Base-by-base conservation (phyloP, 92 coral and sea anemone species). In the Palythoa grandiflora region DNA sequence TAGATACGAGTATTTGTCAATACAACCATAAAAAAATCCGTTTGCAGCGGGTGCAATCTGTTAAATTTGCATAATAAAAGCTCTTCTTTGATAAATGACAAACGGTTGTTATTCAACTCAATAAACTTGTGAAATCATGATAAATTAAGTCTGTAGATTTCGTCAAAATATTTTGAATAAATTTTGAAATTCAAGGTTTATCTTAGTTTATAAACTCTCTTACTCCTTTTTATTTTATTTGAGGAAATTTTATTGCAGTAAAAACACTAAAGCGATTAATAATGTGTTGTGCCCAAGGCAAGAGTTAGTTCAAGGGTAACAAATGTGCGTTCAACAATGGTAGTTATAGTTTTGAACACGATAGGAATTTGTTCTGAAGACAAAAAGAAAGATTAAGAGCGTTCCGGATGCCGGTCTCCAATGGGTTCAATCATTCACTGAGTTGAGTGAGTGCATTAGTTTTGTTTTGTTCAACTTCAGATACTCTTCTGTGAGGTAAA, bases 1-100 rank as follows among this genome's bases (percentile, higher is more conserved):
- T 36, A 54, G 21, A 17, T 5, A 9, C 52, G 68, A 36, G 68
- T 37, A 55, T 54, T 38, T 78, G 48, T 16, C 39, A 54, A 57
- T 21, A 10, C 6, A 35, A 53, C 6, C 47, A 73, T 78, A 19
- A 2, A 28, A 36, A 36, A 28, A 28, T 28, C 2, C 19, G 63
- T 53, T 77, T 36, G 28, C 20, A 35, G 39, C 35, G 68, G 36
- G 39, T 54, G 38, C 20, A 44, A 36, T 21, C 2, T 78, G 28
- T 28, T 28, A 28, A 28, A 78, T 78, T 78, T 78, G 83, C 83
- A 57, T 78, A 78, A 28, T 44, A 44, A 44, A 44, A 44, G 50
- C 6, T 44, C 50, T 0, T 8, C 50, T 44, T 44, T 44, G 50
- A 44, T 44, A 44, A 44, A 44, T 44, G 50, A 44, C 50, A 8